phyloP scores from a whole-genome alignment of 2,888 invertebrate species.

The Papilio demoleus region DNA sequence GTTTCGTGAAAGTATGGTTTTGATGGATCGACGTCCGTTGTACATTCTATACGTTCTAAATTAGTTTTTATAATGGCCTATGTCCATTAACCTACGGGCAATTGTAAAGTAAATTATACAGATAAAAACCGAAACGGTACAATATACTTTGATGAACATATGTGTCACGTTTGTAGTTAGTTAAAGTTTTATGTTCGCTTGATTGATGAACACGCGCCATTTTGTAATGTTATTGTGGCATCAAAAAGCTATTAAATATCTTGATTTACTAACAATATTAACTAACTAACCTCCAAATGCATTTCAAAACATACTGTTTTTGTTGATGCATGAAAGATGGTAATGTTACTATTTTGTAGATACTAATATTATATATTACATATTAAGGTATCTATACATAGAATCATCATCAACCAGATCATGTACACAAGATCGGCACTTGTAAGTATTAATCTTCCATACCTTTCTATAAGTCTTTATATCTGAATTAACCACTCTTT shows the following conservation, averaged over 20 bases:
- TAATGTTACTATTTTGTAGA: too few relatives aligned
- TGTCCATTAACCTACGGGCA: constrained; percentile 22
- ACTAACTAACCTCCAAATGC: neutral
- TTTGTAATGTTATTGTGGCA: neutral
- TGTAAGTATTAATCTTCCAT: too few relatives aligned
- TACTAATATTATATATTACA: too few relatives aligned
- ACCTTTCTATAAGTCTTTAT: too few relatives aligned
- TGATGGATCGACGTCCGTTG: constrained; percentile 17
- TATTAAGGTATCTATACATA: too few relatives aligned
- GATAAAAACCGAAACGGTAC: constrained; percentile 21
- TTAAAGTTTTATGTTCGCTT: constrained; percentile 11
- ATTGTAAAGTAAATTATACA: constrained; percentile 25
- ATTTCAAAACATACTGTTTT: too few relatives aligned
- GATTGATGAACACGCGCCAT: neutral
- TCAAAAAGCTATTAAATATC: neutral
- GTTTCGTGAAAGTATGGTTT: neutral
- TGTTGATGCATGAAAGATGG: too few relatives aligned
- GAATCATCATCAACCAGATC: too few relatives aligned
- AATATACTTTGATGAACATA: constrained; percentile 19
- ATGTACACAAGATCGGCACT: too few relatives aligned
- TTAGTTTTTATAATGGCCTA: neutral
- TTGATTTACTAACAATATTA: constrained; percentile 1
- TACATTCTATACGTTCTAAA: constrained; percentile 17
- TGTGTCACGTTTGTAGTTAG: constrained; percentile 1
- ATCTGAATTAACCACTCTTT: too few relatives aligned